These are phyloP conservation scores for Drosophila busckii DNA, from an alignment of 1,140 invertebrate species.

Conservation along the genomic window DNA sequence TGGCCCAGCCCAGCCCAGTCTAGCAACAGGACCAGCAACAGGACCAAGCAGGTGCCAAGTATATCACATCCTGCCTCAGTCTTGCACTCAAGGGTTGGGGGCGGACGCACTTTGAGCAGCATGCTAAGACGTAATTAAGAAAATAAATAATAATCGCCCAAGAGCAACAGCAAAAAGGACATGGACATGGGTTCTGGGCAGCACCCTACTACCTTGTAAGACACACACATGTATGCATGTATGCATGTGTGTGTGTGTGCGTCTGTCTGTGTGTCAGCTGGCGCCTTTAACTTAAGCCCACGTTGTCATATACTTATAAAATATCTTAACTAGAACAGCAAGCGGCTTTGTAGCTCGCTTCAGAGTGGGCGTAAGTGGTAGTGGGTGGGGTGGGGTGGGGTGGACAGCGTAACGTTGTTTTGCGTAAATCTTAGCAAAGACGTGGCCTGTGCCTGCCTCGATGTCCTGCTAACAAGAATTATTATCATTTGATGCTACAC, in stretches of 20 bases:
- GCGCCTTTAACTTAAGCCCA: slow-evolving; percentile 53
- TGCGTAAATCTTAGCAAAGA: slow-evolving; percentile 29
- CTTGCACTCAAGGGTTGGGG: slow-evolving; percentile 33
- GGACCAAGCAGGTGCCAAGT: slow-evolving; percentile 19
- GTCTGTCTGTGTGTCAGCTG: slow-evolving; percentile 28
- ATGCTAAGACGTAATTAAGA: slow-evolving; percentile 78
- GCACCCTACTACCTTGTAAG: not conserved
- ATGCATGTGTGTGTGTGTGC: slow-evolving; percentile 3
- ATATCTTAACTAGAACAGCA: slow-evolving; percentile 47
- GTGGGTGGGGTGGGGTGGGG: not conserved
- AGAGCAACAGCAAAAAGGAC: slow-evolving; percentile 20
- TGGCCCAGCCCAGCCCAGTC: too few relatives aligned
- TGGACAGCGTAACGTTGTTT: slow-evolving; percentile 9
- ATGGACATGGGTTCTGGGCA: slow-evolving; percentile 8
- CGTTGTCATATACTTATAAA: slow-evolving; percentile 65
- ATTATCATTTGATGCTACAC: slow-evolving; percentile 49
- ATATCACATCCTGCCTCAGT: slow-evolving; percentile 5
- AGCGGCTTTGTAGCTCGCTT: slow-evolving; percentile 1
- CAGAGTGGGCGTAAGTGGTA: too few relatives aligned
- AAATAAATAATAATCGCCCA: slow-evolving; percentile 78
- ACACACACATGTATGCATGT: not conserved
- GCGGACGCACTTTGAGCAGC: slow-evolving; percentile 46
- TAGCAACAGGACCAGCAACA: not conserved
- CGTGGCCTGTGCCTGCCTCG: not conserved
- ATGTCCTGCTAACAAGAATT: slow-evolving; percentile 38